phyloP scores from a whole-genome alignment of 2,113 vertebrate genomes.

The Sphyrna mokarran region DNA sequence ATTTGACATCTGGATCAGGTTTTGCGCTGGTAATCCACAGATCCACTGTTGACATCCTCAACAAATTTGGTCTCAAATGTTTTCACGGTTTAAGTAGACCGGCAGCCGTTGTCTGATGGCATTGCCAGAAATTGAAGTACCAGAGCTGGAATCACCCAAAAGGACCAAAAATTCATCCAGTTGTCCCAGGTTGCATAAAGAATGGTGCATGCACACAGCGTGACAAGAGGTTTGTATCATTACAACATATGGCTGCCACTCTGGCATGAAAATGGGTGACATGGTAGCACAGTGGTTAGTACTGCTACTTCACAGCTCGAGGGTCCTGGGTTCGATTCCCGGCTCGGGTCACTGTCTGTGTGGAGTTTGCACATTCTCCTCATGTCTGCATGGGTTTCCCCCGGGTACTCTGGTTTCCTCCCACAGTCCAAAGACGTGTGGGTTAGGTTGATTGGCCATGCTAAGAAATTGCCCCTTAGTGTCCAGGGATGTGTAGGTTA shows the following conservation, averaged over 20 bases:
- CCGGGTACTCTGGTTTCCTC: too few species aligned
- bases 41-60: background rate
- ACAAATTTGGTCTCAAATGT: background rate
- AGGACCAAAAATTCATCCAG: background rate
- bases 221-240: background rate
- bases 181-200: background rate
- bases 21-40: background rate
- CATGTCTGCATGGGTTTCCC: too few species aligned
- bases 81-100: background rate
- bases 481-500: too few species aligned
- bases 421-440: too few species aligned
- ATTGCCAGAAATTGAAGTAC: background rate
- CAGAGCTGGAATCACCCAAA: background rate
- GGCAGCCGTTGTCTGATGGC: background rate
- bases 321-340: too few species aligned
- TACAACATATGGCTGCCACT: too few species aligned
- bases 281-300: too few species aligned
- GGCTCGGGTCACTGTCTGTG: too few species aligned
- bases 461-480: too few species aligned
- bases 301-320: too few species aligned
- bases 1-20: background rate
- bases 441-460: too few species aligned
- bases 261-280: background rate
- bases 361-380: too few species aligned
- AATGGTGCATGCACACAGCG: background rate